phyloP scores from a whole-genome alignment of 1,140 invertebrate species.

The Bicyclus anynana region DNA sequence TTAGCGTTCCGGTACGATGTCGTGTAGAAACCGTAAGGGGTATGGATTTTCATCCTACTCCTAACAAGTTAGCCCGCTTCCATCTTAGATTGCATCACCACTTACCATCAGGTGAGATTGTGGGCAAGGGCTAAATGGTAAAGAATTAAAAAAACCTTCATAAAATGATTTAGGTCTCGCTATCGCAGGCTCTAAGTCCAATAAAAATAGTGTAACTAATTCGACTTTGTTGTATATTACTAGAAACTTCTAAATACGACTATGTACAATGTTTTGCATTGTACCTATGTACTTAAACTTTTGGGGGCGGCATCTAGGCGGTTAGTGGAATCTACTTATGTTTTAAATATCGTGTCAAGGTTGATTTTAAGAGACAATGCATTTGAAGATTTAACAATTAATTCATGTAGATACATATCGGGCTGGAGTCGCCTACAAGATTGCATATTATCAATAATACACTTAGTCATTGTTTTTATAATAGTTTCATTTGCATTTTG shows the following conservation, averaged over 20 bases:
- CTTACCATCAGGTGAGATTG: no score
- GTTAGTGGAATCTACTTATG: background rate
- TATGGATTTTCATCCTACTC: no score
- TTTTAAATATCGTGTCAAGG: conserved; percentile 50
- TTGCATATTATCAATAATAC: conserved; percentile 9
- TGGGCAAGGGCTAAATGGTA: no score
- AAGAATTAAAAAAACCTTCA: no score
- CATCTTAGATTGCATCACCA: no score
- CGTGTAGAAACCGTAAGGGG: no score
- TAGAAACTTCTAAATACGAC: background rate
- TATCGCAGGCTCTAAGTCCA: no score
- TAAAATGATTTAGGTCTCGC: no score
- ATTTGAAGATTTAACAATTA: conserved; percentile 38
- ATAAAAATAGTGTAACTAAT: no score
- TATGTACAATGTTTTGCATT: background rate
- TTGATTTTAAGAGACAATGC: conserved; percentile 37
- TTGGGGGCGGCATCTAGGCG: conserved; percentile 3
- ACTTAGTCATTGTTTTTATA: conserved; percentile 26
- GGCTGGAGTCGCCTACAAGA: conserved; percentile 40
- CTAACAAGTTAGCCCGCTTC: no score
- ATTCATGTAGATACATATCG: conserved; percentile 31
- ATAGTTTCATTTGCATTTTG: conserved; percentile 21
- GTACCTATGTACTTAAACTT: background rate
- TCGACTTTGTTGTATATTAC: background rate
- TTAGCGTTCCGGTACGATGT: no score